Percentiles rank a stretch among this genome's conserved stretches.
These are phyloP conservation scores for Palythoa grandiflora DNA, from an alignment of 92 coral and sea anemone species.

Conservation along the genomic window DNA sequence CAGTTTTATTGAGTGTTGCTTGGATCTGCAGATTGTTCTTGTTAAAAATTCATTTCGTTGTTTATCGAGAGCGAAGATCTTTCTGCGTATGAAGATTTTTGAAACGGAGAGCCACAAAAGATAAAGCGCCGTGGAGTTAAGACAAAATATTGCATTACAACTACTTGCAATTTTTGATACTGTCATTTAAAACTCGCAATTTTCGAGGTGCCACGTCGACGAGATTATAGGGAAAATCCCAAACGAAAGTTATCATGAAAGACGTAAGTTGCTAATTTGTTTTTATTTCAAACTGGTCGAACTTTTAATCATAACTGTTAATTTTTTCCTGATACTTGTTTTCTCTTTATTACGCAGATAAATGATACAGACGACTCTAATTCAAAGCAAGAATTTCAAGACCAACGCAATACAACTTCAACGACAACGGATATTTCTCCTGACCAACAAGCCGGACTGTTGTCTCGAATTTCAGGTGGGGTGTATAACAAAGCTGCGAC, in stretches of 20 bases:
- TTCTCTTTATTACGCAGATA: conserved; percentile 27
- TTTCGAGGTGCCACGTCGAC: conserved; percentile 50
- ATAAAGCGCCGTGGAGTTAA: background rate
- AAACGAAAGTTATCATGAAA: conserved; percentile 60
- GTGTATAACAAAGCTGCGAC: conserved; percentile 89
- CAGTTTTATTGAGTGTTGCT: conserved; percentile 47
- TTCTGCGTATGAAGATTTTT: background rate
- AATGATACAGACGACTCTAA: conserved; percentile 37
- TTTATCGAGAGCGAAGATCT: conserved; percentile 16
- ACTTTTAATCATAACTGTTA: conserved; percentile 3
- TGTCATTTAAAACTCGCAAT: background rate
- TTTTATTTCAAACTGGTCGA: conserved; percentile 1
- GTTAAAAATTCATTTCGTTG: conserved; percentile 48
- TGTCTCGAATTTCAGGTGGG: conserved; percentile 93
- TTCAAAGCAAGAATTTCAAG: conserved; percentile 31
- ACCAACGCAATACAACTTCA: conserved; percentile 2
- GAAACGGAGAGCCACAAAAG: background rate
- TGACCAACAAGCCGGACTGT: conserved; percentile 73
- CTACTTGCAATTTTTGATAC: background rate
- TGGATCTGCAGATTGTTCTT: conserved; percentile 39
- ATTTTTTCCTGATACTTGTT: background rate
- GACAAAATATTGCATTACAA: background rate
- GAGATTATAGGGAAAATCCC: conserved; percentile 40
- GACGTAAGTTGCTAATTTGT: conserved; percentile 62
- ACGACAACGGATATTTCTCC: conserved; percentile 39